phyloP scores from a whole-genome alignment of 2,113 vertebrate species.

The Xiphophorus couchianus region DNA sequence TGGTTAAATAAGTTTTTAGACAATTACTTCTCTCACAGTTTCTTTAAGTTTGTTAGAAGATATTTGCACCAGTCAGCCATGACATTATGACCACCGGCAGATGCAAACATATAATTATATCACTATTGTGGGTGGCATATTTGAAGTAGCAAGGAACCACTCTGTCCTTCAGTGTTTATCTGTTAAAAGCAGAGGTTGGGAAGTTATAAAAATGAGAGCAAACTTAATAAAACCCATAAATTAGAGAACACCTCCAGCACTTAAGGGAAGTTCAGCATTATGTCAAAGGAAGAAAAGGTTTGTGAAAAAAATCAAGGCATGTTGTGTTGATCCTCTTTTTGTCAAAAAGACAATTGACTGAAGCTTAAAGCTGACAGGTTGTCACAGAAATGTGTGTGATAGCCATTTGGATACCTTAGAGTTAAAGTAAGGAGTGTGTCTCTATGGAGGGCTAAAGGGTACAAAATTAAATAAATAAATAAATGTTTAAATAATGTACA shows the following conservation, averaged over 20 bases:
- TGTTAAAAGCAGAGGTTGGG: background rate
- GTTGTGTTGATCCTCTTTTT: no score
- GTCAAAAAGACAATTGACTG: no score
- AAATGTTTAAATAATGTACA: no score
- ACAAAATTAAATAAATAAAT: no score
- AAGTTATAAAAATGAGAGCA: background rate
- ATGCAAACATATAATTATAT: background rate
- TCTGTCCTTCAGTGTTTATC: background rate
- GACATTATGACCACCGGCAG: background rate
- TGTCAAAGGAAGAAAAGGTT: no score
- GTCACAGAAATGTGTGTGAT: no score
- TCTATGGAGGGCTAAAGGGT: no score
- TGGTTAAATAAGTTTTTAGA: constrained; percentile 60
- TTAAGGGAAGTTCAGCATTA: no score
- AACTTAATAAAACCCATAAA: background rate
- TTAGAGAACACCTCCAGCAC: background rate
- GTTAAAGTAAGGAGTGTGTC: no score
- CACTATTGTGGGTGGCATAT: background rate
- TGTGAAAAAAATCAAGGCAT: no score
- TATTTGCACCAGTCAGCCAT: background rate
- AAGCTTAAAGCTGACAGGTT: no score
- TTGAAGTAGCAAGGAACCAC: background rate
- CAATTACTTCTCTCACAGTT: constrained; percentile 25
- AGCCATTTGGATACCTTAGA: no score
- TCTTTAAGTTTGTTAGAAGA: constrained; percentile 7